A percentile compares a stretch with the other conserved stretches of the same genome.
Conservation (phyloP, 2,113 vertebrate species). For the Odocoileus hemionus region DNA sequence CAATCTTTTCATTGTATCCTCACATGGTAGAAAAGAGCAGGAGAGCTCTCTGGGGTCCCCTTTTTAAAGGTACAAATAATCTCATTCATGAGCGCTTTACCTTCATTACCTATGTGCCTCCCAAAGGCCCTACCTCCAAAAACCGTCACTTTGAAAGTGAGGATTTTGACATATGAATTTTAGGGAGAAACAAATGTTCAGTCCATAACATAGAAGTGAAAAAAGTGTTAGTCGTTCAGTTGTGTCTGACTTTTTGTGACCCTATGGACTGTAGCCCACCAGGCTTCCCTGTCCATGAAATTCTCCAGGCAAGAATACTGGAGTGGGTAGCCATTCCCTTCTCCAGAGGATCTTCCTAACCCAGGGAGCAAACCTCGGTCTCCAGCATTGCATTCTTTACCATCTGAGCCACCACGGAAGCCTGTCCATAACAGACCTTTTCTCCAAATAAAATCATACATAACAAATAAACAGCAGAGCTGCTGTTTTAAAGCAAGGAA, state of each 20-base stretch:
- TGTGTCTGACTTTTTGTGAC: neutral
- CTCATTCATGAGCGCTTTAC: neutral
- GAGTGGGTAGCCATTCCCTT: neutral
- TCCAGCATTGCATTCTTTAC: neutral
- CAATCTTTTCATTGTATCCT: neutral
- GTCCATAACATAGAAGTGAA: neutral
- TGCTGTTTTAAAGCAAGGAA: neutral
- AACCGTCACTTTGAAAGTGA: neutral
- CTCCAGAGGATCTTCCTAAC: neutral
- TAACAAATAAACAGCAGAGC: neutral
- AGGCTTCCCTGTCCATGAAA: neutral
- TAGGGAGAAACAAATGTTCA: neutral
- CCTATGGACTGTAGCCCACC: neutral
- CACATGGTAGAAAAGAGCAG: neutral
- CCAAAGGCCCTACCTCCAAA: neutral
- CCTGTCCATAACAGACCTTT: neutral
- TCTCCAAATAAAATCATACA: neutral
- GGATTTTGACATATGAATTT: neutral
- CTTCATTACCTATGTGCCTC: neutral
- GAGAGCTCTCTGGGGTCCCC: neutral
- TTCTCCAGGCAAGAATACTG: neutral
- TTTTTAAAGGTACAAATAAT: neutral
- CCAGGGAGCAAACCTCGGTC: neutral
- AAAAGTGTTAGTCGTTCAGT: neutral
- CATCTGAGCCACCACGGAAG: neutral